Evolutionary conservation across 2,113 vertebrate species (phyloP), one percentile per base, ranked within the genome.

Genomic region (Notothenia coriiceps): DNA sequence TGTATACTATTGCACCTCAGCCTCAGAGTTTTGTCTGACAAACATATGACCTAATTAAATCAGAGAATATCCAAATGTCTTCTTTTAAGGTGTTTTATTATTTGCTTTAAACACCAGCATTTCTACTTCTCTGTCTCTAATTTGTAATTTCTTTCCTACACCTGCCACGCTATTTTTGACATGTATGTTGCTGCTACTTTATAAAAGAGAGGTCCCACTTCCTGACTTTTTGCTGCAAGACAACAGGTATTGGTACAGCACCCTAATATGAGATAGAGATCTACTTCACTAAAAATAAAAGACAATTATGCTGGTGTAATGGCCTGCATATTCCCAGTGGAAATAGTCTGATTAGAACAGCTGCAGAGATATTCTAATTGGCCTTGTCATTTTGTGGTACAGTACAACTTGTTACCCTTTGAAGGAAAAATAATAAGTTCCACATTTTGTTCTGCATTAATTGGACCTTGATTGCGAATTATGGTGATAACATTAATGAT

Each of bases 211-310:
- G 44, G 57, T 51, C 10, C 51, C 66, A 25, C 43, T 17, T 50
- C 52, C 43, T 49, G 18, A 18, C 51, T 70, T 59, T 12, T 59
- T 12, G 14, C 61, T 74, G 46, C 44, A 75, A 69, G 55, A 83
- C 56, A 86, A 64, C 50, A 79, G 51, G 61, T 82, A 65, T 62
- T 79, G 66, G 47, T 80, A 75, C 51, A 35, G 61, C 76, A 82
- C 72, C 79, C 84, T 82, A 40, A 68, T 67, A 88, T 76, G 89
- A 89, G 62, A 80, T 74, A 85, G 86, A 91, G 80, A 87, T 92
- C 72, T 83, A 86, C 84, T 69, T 90, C 84, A 78, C 95, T 95
- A 95, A 95, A 96, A 95, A 95, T 95, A 96, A 95, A 94, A 94
- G 75, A 94, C 90, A 94, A 96, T 96, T 95, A 96, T 59, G 50